phyloP scores from a whole-genome alignment of 2,113 vertebrate genomes.

The Proteles cristata region DNA sequence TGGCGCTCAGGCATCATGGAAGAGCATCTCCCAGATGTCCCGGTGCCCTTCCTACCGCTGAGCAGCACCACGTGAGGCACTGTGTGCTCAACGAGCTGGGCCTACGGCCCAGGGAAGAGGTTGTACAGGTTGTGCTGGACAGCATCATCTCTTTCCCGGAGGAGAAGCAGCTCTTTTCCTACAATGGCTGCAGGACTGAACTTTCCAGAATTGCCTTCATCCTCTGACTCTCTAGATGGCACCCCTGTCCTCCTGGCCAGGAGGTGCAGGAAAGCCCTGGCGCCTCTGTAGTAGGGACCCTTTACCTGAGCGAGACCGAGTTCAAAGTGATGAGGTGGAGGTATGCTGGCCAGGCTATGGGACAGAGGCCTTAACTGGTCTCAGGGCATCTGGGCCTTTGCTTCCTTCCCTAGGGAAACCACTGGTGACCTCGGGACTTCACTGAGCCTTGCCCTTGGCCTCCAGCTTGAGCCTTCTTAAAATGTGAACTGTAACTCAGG shows the following conservation, averaged over 20 bases:
- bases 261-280: not conserved
- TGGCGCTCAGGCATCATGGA: constrained; percentile 91
- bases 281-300: not conserved
- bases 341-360: not conserved
- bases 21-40: constrained; percentile 88
- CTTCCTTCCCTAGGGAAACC: not conserved
- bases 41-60: constrained; percentile 95
- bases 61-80: constrained; percentile 90
- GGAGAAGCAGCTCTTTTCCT: constrained; percentile 91
- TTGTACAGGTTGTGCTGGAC: constrained; percentile 89
- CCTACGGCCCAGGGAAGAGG: constrained; percentile 75
- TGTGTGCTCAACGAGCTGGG: constrained; percentile 89
- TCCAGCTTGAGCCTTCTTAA: constrained; percentile 57
- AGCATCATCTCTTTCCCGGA: constrained; percentile 90
- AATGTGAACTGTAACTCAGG: constrained; percentile 76
- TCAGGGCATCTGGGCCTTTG: not conserved
- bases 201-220: constrained; percentile 91
- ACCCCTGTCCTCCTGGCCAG: not conserved
- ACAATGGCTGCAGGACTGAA: constrained; percentile 94
- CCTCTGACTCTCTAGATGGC: constrained; percentile 83
- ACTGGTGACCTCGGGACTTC: not conserved
- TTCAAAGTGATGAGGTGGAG: not conserved
- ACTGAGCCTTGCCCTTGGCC: not conserved
- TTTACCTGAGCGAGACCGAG: not conserved
- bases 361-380: not conserved